Evolutionary conservation across 2,113 vertebrate species (phyloP).

Genomic region (Hippocampus abdominalis): DNA sequence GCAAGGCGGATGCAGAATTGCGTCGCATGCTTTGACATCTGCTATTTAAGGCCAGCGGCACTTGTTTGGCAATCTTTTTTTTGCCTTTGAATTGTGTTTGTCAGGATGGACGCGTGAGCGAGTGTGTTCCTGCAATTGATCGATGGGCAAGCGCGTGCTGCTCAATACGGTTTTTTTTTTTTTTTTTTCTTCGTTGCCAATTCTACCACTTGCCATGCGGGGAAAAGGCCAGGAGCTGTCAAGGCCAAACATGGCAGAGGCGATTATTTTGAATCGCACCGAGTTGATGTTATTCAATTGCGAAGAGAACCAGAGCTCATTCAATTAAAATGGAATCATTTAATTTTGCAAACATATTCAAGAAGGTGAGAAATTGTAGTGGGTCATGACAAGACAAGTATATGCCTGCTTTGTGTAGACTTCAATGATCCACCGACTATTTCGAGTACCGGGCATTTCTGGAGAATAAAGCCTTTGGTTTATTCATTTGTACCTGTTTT

Average conservation of each 20-base stretch:
- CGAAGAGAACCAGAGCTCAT: background rate
- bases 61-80: background rate
- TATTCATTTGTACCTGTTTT: no score
- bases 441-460: no score
- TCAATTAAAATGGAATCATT: background rate
- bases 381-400: no score
- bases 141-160: background rate
- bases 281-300: background rate
- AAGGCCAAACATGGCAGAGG: background rate
- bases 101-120: conserved; percentile 14
- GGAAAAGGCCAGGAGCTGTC: background rate
- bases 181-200: background rate
- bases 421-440: no score
- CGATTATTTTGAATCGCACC: background rate
- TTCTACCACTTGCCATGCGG: background rate
- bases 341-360: background rate
- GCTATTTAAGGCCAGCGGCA: background rate
- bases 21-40: background rate
- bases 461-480: no score
- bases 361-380: background rate
- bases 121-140: conserved; percentile 16
- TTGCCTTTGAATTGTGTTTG: conserved; percentile 4
- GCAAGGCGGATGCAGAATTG: background rate
- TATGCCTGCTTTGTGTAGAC: no score
- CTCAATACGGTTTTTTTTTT: background rate